Base-by-base conservation (phyloP, 2,113 vertebrate genomes). In the Prionailurus viverrinus region DNA sequence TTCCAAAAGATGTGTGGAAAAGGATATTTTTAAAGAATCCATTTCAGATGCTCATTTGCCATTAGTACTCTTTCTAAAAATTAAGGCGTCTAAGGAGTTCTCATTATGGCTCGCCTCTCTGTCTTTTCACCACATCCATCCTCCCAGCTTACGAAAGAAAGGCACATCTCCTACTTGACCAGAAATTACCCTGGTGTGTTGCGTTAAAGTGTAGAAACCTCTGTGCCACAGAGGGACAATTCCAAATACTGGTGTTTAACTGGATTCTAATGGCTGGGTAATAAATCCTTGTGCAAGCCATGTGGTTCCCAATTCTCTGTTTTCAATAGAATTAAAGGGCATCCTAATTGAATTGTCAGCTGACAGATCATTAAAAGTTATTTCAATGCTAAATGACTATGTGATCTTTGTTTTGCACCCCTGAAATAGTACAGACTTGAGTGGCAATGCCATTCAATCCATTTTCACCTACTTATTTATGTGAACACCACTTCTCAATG, bases 281-380 rank as follows among this genome's bases (percentile, higher is more conserved):
- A 78, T n/a, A 69, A 69, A 84, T 25, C 27, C 53, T 76, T 71
- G 68, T 88, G 27, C 51, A 78, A 97, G 31, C 10, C 74, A 29
- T 19, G 18, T 58, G 23, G n/a, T 63, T 58, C n/a, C 65, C 3
- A 76, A 8, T 61, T 90, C 63, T 97, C 89, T 41, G 29, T 87
- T 97, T 91, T 97, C 74, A 79, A 87, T 31, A 82, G 63, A 92
- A 53, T 48, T 78, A 61, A 82, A 92, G 53, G 48, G 21, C 10
- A 39, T 55, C 36, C 21, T 83, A 55, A 94, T n/a, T 73, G 48
- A 92, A 87, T 29, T 80, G 21, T 79, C 41, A 83, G 55, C 45
- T 61, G 83, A 66, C 81, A 41, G 33, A 63, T 80, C 31, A 25
- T 78, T 92, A 66, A 95, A 97, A n/a, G 69, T 19, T 65, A 81